phyloP scores from a whole-genome alignment of 2,113 vertebrate genomes.

The Falcunculus frontatus region DNA sequence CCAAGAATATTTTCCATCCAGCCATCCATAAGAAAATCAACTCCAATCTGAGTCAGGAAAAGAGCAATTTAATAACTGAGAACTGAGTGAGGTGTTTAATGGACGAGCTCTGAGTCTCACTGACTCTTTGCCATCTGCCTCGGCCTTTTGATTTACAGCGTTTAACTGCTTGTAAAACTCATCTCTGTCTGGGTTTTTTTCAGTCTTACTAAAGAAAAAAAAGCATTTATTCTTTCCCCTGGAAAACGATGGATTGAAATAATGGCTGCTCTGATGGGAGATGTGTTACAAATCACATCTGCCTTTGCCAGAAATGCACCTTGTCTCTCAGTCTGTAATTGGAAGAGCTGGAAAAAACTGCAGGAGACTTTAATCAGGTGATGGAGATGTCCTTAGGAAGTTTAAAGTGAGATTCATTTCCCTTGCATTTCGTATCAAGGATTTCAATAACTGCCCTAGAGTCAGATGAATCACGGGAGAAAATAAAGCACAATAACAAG shows the following conservation, averaged over 20 bases:
- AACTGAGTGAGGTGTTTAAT: not conserved
- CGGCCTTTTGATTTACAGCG: not conserved
- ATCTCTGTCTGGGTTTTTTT: not conserved
- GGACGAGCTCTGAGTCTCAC: not conserved
- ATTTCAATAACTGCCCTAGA: slow-evolving; percentile 15
- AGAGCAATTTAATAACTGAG: not conserved
- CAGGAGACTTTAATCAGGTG: not conserved
- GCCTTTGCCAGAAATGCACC: not conserved
- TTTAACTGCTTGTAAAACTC: not conserved
- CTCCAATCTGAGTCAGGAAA: not conserved
- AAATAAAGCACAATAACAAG: slow-evolving; percentile 10
- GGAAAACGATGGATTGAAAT: not conserved
- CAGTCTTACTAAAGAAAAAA: not conserved
- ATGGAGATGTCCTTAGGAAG: not conserved
- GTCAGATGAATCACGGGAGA: slow-evolving; percentile 36
- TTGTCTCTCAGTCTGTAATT: not conserved
- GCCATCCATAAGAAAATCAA: not conserved
- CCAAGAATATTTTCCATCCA: not conserved
- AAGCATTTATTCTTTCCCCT: not conserved
- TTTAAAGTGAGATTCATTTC: not conserved
- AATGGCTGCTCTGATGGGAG: not conserved
- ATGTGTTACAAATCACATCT: not conserved
- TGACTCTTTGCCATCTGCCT: not conserved
- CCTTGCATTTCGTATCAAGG: not conserved
- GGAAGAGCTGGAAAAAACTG: not conserved